Conservation (phyloP, 2,113 vertebrate genomes). For the Tringa solitaria region DNA sequence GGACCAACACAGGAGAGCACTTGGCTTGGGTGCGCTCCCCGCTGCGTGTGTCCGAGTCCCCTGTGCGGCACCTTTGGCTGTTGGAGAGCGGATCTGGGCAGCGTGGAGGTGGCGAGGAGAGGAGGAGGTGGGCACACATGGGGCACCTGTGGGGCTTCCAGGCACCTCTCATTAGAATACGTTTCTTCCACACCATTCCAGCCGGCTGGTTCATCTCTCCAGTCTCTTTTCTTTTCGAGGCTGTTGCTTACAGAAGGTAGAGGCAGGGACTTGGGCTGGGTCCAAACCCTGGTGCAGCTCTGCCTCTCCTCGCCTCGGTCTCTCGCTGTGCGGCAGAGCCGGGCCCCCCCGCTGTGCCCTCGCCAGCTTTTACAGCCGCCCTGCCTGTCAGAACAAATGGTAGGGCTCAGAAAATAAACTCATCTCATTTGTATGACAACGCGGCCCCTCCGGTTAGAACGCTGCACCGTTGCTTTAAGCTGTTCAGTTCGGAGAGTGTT, state of each 20-base stretch:
- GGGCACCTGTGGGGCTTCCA: constrained; percentile 70
- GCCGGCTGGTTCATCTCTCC: constrained; percentile 78
- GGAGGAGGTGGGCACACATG: not conserved
- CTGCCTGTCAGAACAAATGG: constrained; percentile 94
- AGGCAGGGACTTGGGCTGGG: constrained; percentile 87
- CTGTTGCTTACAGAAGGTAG: constrained; percentile 90
- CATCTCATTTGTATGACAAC: constrained; percentile 96
- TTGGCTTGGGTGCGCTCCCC: not conserved
- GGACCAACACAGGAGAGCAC: not conserved
- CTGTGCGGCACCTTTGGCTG: not conserved
- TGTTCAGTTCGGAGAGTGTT: constrained; percentile 51
- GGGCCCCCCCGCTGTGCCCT: constrained; percentile 84
- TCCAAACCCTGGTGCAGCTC: constrained; percentile 83
- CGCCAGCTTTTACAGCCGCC: constrained; percentile 85
- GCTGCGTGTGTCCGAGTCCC: not conserved
- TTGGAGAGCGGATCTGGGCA: not conserved
- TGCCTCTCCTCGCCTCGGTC: constrained; percentile 63
- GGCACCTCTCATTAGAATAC: constrained; percentile 84
- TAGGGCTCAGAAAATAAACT: constrained; percentile 90
- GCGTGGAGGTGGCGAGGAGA: not conserved
- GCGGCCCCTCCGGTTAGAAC: constrained; percentile 88
- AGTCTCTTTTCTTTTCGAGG: constrained; percentile 49
- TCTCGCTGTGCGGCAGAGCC: constrained; percentile 80
- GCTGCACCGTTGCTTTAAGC: constrained; percentile 81
- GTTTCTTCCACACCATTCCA: constrained; percentile 86